Conservation (phyloP, 2,113 vertebrate genomes). For the Lamprologus lemairii region DNA sequence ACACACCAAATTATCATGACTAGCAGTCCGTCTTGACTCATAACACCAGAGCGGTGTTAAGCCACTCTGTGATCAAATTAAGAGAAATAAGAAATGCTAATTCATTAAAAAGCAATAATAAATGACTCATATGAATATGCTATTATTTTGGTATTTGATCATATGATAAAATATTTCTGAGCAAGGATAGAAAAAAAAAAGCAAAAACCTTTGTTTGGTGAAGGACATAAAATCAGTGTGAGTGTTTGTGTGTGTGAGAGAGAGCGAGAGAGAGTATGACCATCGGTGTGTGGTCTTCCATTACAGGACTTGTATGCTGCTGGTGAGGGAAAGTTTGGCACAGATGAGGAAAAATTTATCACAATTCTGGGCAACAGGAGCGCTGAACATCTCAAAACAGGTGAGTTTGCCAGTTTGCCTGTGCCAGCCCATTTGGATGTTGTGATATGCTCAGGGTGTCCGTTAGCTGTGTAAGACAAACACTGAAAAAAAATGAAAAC, state of each 20-base stretch:
- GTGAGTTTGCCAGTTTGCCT: not conserved
- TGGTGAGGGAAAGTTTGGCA: constrained; percentile 87
- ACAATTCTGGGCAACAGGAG: constrained; percentile 89
- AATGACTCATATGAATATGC: not conserved
- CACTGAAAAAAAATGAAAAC: not conserved
- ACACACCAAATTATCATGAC: not conserved
- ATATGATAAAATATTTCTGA: not conserved
- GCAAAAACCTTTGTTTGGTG: not conserved
- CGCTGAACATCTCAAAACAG: constrained; percentile 77
- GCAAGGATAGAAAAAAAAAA: not conserved
- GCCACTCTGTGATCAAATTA: not conserved
- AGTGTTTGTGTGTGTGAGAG: not conserved
- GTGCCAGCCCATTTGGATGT: not conserved
- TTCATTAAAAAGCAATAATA: not conserved
- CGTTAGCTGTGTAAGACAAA: not conserved
- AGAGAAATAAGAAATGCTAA: not conserved
- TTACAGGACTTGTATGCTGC: constrained; percentile 84
- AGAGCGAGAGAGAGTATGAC: not conserved
- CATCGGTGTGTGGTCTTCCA: not conserved
- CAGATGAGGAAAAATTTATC: constrained; percentile 92
- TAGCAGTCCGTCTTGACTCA: not conserved
- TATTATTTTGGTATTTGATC: not conserved
- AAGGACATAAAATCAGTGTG: not conserved
- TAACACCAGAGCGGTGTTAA: not conserved
- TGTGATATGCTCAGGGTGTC: not conserved